Evolutionary conservation across 2,113 vertebrate genomes (phyloP).

Genomic region (Chloebia gouldiae): DNA sequence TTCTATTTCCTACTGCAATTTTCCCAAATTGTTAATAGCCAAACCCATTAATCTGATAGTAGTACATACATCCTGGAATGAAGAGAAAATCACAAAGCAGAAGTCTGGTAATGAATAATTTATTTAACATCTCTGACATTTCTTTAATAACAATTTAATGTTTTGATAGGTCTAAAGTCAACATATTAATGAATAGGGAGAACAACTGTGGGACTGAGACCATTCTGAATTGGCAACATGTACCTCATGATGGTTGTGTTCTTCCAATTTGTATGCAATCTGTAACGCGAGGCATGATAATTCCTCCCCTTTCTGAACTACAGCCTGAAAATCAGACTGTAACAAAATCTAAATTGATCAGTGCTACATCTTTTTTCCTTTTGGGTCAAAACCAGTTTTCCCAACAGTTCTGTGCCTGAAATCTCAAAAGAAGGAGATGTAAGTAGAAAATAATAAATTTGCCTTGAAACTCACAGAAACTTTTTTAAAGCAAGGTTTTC

Average conservation of each 20-base stretch:
- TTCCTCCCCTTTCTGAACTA: not conserved
- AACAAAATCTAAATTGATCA: not conserved
- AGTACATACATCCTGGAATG: not conserved
- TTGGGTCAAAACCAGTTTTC: not conserved
- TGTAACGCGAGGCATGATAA: not conserved
- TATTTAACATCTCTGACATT: not conserved
- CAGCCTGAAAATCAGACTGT: not conserved
- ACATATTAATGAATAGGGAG: not conserved
- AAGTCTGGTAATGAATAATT: not conserved
- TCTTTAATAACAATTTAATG: not conserved
- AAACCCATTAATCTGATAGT: not conserved
- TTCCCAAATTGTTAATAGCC: not conserved
- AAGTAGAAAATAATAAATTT: not conserved
- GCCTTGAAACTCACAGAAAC: not conserved
- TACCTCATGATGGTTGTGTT: not conserved
- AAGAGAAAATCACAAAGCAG: not conserved
- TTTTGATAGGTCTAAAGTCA: not conserved
- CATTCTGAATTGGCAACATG: not conserved
- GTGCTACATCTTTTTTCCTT: not conserved
- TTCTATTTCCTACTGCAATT: not conserved
- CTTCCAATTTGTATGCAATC: not conserved
- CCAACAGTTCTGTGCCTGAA: not conserved
- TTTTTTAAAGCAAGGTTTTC: not conserved
- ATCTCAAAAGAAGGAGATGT: not conserved
- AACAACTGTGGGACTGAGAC: rapidly evolving